Evolutionary conservation across 2,888 invertebrate genomes (phyloP), one percentile per base, ranked within the genome.

Genomic region (Lithophane socia): DNA sequence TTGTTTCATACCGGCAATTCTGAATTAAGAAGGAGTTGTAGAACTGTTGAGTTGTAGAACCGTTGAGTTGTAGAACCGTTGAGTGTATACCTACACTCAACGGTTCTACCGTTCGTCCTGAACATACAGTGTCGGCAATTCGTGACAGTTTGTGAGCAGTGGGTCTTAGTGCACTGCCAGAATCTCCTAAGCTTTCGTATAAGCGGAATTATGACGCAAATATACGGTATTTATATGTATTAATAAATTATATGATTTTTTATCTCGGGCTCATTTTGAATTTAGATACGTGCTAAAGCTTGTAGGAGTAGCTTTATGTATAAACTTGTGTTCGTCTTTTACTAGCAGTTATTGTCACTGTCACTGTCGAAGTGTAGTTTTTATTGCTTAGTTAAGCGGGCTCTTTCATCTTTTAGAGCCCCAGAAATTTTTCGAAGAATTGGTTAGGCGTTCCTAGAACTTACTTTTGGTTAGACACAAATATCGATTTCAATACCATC

Each of bases 61-160:
- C 29, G n/a, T n/a, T 29, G 24, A 56, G 73, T 29, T 49, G 16
- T 60, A 29, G 18, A 21, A 18, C 21, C 29, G n/a, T n/a, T 58
- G 44, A 47, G 21, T 61, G 47, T 29, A 29, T n/a, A n/a, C n/a
- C n/a, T n/a, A n/a, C n/a, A n/a, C n/a, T n/a, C n/a, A n/a, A n/a
- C n/a, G n/a, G n/a, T n/a, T n/a, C n/a, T n/a, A n/a, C n/a, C n/a
- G n/a, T n/a, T n/a, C n/a, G n/a, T n/a, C 29, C 13, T 58, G 42
- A 37, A 63, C 67, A 65, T 37, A 63, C n/a, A 72, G 52, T 56
- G 68, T 52, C 42, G 18, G 54, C 42, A 18, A 60, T 24, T 61
- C 71, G 68, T 83, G 73, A 74, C 71, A 49, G 61, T 58, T 52
- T 18, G 49, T 18, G 71, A 71, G 54, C 49, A 16, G 18, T 7